Base-by-base conservation (phyloP, 1,140 invertebrate species). In the Pogonomyrmex californicus region DNA sequence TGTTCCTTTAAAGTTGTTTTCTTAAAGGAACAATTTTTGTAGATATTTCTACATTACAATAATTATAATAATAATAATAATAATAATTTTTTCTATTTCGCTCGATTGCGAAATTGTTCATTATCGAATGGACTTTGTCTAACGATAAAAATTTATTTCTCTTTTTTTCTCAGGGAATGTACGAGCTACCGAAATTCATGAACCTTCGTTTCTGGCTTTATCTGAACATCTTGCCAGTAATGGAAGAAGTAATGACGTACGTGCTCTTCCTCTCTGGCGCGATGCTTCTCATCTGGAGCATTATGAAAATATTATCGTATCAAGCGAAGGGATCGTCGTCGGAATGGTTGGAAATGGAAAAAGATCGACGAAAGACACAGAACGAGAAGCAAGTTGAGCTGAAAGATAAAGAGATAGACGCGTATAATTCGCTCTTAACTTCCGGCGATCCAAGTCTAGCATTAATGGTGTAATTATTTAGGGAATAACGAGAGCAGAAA, bases 201-300 rank as follows among this genome's bases (percentile, higher is more conserved):
- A 95, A 96, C 44, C 93, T 95, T 4, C 96, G 96, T n/a, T 98
- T 98, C 92, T 96, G 96, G 87, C 92, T 98, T 0, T 98, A 98
- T 86, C 91, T 98, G 1, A 97, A 97, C 79, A 94, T 97, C 1
- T 90, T 97, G 6, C 97, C 97, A 4, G 83, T 96, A 0, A 92
- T 96, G 0, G 96, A 97, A 92, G 93, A 95, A 23, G 91, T 96
- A 0, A 91, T 96, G 0, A 96, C 96, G 90, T 98, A 97, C 93
- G 73, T 95, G 0, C 92, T 96, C 0, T 96, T 98, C 36, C 33
- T 96, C 0, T 81, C 95, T 5, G 97, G 97, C 1, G 86, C 94
- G 1, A 87, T 96, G 12, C 95, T 96, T 44, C 92, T 97, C 2
- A 63, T 96, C 0, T 93, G 95, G 88, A 94, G 95, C 41, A 87